Evolutionary conservation across 2,888 invertebrate species (phyloP), one percentile per base, ranked within the genome.

Genomic region (Pollenia labialis): DNA sequence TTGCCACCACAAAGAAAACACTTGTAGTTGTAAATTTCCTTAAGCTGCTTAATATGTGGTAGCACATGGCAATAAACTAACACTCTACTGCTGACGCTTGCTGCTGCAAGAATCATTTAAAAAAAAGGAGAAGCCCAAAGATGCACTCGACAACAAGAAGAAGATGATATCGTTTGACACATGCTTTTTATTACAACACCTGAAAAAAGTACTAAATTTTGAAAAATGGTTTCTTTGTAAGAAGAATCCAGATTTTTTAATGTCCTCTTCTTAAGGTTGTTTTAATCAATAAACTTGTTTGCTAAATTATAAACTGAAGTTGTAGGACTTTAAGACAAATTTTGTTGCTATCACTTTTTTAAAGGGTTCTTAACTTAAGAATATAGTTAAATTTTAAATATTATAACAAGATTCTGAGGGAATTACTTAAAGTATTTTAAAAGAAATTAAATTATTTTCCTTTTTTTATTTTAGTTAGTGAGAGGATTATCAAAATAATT

Each of bases 41-140:
- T 71, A 83, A 86, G 80, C 86, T 83, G 82, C 82, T 86, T 83
- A 79, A 80, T 86, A 86, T 32, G 32, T 32, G 32, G 75, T 66
- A 75, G 8, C 72, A 81, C 81, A 81, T 77, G 32, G 77, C 72
- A 44, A 77, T 72, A 85, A 76, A 85, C 60, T 48, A 68, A 81
- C 75, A 81, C 80, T 71, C 48, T 46, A 12, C 10, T 14, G 44
- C 50, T 68, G 6, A 23, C 2, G 23, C 23, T 23, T 23, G 16
- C 10, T 16, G 50, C 58, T 68, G 32, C 68, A 60, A 69, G 46
- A 54, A 64, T 64, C 32, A 50, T 46, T 52, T 11, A 11, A 23
- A 16, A 46, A 40, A 46, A 11, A 64, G 11, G 42, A 54, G n/a
- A 79, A 69, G 4, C 32, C 32, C n/a, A 66, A 56, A 50, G 42